These are phyloP conservation scores for Oryzias curvinotus DNA, from an alignment of 2,113 vertebrate species.

Conservation along the genomic window DNA sequence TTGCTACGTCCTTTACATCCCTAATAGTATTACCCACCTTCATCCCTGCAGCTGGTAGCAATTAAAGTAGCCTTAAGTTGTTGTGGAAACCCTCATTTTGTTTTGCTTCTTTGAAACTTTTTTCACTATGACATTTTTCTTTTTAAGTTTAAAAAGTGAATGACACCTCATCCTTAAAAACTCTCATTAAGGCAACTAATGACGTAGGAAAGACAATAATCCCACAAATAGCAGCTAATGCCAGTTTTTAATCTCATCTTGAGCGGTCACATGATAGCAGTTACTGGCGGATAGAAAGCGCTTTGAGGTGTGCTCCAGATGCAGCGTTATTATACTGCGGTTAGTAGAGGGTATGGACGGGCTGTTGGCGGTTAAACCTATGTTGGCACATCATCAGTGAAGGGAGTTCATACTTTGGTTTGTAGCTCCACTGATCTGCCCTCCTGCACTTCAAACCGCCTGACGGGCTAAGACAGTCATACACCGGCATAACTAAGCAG, in stretches of 20 bases:
- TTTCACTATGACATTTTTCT: no score
- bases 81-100: no score
- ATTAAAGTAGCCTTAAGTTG: no score
- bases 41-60: no score
- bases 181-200: constrained; percentile 24
- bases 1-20: no score
- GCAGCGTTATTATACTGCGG: constrained; percentile 33
- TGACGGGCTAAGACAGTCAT: constrained; percentile 31
- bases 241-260: constrained; percentile 23
- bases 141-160: constrained; percentile 6
- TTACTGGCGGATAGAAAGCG: constrained; percentile 11
- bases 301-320: constrained; percentile 39
- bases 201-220: constrained; percentile 30
- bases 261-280: constrained; percentile 24
- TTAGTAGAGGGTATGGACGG: constrained; percentile 21
- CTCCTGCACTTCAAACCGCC: constrained; percentile 1
- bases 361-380: constrained; percentile 21
- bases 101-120: no score
- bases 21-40: no score
- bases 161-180: no score
- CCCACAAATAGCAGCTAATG: constrained; percentile 37
- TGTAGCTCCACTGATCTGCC: constrained; percentile 6
- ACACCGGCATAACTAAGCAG: constrained; percentile 22
- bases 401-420: constrained; percentile 4
- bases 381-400: constrained; percentile 43